These are phyloP conservation scores for Saccostrea cuccullata DNA, from an alignment of 1,140 invertebrate genomes.

Conservation along the genomic window DNA sequence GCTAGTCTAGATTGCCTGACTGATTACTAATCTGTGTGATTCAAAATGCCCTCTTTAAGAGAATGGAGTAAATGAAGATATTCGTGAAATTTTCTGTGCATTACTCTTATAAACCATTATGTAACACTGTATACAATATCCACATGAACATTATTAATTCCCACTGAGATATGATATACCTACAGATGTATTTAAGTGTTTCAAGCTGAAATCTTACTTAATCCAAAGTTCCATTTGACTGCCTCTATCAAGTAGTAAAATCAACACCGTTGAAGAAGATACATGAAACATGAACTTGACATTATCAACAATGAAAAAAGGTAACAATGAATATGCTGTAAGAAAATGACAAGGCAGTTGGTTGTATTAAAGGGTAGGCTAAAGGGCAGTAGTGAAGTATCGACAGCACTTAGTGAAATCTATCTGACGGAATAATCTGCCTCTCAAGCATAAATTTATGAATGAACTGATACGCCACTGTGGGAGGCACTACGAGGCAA, in stretches of 20 bases:
- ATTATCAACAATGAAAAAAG: constrained; percentile 5
- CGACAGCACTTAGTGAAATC: background rate
- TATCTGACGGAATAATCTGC: background rate
- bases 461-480: background rate
- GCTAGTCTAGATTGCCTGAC: background rate
- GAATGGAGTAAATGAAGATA: background rate
- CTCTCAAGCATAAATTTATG: background rate
- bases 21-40: background rate
- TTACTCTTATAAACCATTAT: background rate
- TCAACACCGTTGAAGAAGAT: background rate
- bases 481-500: constrained; percentile 9
- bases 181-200: constrained; percentile 24
- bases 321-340: constrained; percentile 33
- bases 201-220: background rate
- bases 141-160: constrained; percentile 9
- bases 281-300: background rate
- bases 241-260: constrained; percentile 13
- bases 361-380: background rate
- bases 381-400: background rate
- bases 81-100: background rate
- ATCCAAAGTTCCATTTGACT: background rate
- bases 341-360: background rate
- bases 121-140: background rate
- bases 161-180: background rate
- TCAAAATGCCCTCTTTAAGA: constrained; percentile 1